Evolutionary conservation across 2,888 invertebrate species (phyloP), one percentile per base, ranked within the genome.

Genomic region (Cheilosia grossa): DNA sequence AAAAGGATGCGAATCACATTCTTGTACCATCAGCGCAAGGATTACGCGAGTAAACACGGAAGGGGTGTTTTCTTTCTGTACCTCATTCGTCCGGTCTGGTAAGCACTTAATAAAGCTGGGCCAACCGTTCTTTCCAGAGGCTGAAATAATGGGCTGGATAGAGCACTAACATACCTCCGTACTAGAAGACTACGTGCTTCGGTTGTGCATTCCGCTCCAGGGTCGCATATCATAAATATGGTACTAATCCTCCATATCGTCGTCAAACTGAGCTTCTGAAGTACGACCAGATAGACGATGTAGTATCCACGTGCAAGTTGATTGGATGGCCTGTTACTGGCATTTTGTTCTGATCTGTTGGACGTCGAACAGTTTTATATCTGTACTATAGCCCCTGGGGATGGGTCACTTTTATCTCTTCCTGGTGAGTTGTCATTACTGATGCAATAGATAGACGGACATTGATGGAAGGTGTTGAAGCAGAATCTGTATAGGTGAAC

Each of bases 161-260:
- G 42, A 72, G 53, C 33, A 53, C 27, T 15, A 63, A 54, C 63
- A 44, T 44, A 63, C 54, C 4, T 37, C 2, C 9, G 13, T 37
- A 4, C 37, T 37, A 13, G 13, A 3, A 37, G 37, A 70, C 58
- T 59, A 59, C 75, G 44, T 64, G 64, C 30, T 19, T 63, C 63
- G n/a, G 40, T 42, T 63, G 67, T 53, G 75, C 75, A 75, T 70
- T 63, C 42, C 30, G 69, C 63, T 53, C 44, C 56, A 64, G 69
- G 81, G 72, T 27, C 64, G 81, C 75, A 81, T 75, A 51, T 81
- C 81, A 75, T 81, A 81, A 81, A 81, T 70, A 81, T 81, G 75
- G 59, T 64, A 69, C 69, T 81, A 75, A 75, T 81, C 81, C 81
- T 64, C 9, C 63, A 75, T 70, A 69, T 75, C 30, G 67, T 44